Base-by-base conservation (phyloP, 2,888 invertebrate genomes). In the Hymenopus coronatus region DNA sequence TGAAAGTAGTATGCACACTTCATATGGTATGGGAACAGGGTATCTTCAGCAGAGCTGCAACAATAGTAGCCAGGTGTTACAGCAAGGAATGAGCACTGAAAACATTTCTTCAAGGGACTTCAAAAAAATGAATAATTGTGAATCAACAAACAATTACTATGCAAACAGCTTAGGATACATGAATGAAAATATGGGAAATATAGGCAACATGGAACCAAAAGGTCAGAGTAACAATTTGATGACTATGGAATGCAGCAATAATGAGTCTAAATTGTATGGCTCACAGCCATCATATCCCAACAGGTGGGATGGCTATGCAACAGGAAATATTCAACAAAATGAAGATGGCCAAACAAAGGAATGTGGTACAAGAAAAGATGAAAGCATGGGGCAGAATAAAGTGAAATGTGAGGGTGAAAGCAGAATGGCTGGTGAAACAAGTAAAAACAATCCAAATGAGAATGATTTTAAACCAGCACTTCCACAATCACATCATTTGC, bases 141-240 rank as follows among this genome's bases (percentile, higher is more conserved):
- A 30, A 2, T 27, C 54, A 20, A 70, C 81, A n/a, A 70, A 87
- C 15, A 87, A 27, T 9, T 28, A 82, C n/a, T 87, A 82, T 87
- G 87, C 81, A 28, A 27, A 25, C 46, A 70, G 54, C 20, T 33
- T 25, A n/a, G 14, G 33, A 28, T 87, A 82, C n/a, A 70, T 87
- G 70, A 70, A 70, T 87, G 87, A 87, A 87, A 81, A 86, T 86
- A 87, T 87, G 81, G 86, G 40, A n/a, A 81, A 30, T 7, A 25
- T 30, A 12, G 14, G 46, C 33, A 87, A 87, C 27, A 82, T 70
- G 20, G 87, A 87, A n/a, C 0, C 82, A 20, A 82, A 33, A 25
- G 81, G 25, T 27, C 87, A 82, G n/a, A 33, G 27, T 40, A n/a
- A 33, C n/a, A 85, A 25, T 54, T 81, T 81, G 28, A 81, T 85